Conservation (phyloP, 2,797 vertebrate species). For the Mormyrus hasselquistii region DNA sequence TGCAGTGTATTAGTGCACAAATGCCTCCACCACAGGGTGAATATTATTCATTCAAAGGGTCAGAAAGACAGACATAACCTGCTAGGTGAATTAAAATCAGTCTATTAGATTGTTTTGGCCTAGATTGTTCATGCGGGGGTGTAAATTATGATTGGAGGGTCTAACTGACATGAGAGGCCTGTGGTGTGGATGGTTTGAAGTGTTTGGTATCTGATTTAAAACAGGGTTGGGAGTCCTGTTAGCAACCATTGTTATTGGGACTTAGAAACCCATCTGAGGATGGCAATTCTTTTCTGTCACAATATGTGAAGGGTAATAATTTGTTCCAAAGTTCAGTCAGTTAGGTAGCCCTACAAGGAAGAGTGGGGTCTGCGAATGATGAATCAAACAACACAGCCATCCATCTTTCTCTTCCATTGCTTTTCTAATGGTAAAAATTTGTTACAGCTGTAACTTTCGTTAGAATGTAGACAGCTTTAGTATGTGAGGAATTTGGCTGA, state of each 20-base stretch:
- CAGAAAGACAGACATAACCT: not conserved
- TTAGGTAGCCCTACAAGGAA: not conserved
- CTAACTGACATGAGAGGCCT: not conserved
- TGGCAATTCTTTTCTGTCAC: not conserved
- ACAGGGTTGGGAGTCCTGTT: not conserved
- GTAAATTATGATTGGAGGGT: not conserved
- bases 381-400: not conserved
- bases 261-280: not conserved
- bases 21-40: not conserved
- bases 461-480: not conserved
- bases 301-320: not conserved
- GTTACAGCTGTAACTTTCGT: not conserved
- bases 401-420: not conserved
- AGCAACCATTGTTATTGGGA: not conserved
- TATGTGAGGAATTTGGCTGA: not conserved
- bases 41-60: not conserved
- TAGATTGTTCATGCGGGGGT: not conserved
- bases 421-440: not conserved
- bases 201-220: not conserved
- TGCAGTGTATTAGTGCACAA: not conserved
- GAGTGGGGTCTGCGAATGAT: not conserved
- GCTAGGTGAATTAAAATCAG: not conserved
- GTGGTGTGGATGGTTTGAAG: not conserved
- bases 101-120: not conserved
- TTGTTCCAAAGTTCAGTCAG: not conserved